A percentile compares a stretch with the other conserved stretches of the same genome.
phyloP scores from a whole-genome alignment of 2,797 vertebrate genomes.

The Leptodactylus fallax region DNA sequence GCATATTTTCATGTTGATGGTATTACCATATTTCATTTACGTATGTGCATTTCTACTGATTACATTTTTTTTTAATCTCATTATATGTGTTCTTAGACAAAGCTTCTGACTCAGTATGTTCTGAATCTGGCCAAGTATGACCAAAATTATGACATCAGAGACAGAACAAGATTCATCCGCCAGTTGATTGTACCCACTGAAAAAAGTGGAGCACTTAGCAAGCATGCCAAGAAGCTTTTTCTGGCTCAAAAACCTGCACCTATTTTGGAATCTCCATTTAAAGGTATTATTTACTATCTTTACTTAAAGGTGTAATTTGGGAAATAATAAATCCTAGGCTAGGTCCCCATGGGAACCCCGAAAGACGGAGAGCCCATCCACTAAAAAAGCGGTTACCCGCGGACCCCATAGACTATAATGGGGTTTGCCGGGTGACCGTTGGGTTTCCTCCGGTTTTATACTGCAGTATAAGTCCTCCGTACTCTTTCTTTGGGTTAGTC shows the following conservation, averaged over 20 bases:
- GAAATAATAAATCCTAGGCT: too few relatives aligned
- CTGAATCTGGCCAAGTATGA: conserved; percentile 98
- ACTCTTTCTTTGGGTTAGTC: too few relatives aligned
- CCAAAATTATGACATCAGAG: conserved; percentile 98
- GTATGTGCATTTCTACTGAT: background rate
- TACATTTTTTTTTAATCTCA: background rate
- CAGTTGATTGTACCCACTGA: conserved; percentile 96
- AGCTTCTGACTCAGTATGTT: conserved; percentile 96
- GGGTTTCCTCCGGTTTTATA: too few relatives aligned
- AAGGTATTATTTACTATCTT: conserved; percentile 79
- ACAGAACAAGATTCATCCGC: conserved; percentile 94
- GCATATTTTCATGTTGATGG: background rate
- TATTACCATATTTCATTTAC: background rate
- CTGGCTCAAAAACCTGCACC: conserved; percentile 96
- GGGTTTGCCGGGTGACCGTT: too few relatives aligned
- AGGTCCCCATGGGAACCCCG: too few relatives aligned
- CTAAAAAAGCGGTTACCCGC: too few relatives aligned
- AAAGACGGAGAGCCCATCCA: too few relatives aligned
- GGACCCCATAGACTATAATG: too few relatives aligned
- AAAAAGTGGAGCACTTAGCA: conserved; percentile 93
- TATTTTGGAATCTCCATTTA: conserved; percentile 95
- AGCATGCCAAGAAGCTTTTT: conserved; percentile 97
- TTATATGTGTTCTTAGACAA: conserved; percentile 81
- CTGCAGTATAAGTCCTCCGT: too few relatives aligned
- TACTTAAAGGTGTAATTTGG: too few relatives aligned